Percentiles rank a stretch among this genome's conserved stretches.
Evolutionary conservation across 2,888 invertebrate genomes (phyloP).

Genomic region (Torymus tubicola): DNA sequence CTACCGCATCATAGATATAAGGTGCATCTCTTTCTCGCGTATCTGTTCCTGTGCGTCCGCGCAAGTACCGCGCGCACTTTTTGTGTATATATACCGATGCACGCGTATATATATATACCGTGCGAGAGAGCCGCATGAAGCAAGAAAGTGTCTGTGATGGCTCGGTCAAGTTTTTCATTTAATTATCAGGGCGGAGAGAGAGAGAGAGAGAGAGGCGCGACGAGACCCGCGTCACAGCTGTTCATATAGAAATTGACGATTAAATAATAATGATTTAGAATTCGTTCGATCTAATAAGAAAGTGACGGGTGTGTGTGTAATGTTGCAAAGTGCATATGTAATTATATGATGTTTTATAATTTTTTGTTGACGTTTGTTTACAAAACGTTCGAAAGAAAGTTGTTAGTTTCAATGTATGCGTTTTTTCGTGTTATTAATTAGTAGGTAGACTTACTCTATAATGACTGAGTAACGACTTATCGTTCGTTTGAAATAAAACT

Average conservation of each 20-base stretch:
- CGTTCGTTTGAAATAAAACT: no score
- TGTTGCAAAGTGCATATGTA: no score
- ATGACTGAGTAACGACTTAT: no score
- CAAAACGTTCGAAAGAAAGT: not conserved
- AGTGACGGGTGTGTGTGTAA: not conserved
- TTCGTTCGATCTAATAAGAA: not conserved
- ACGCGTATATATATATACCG: no score
- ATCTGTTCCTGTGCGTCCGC: not conserved
- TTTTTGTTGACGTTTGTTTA: not conserved
- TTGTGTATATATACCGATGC: no score
- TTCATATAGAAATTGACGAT: not conserved
- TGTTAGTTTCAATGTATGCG: not conserved
- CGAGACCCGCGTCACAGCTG: not conserved
- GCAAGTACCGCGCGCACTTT: no score
- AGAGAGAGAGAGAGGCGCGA: no score
- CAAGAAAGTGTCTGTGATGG: slow-evolving; percentile 6
- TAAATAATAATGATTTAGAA: not conserved
- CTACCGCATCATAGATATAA: not conserved
- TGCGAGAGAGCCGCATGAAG: no score
- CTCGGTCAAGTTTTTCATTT: slow-evolving; percentile 14
- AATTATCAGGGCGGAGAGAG: no score
- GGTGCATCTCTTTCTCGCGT: not conserved
- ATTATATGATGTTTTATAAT: no score
- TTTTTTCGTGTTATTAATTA: no score
- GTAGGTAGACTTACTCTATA: no score